These are phyloP conservation scores for Desmophyllum pertusum DNA, from an alignment of 92 coral and sea anemone genomes.

Conservation along the genomic window DNA sequence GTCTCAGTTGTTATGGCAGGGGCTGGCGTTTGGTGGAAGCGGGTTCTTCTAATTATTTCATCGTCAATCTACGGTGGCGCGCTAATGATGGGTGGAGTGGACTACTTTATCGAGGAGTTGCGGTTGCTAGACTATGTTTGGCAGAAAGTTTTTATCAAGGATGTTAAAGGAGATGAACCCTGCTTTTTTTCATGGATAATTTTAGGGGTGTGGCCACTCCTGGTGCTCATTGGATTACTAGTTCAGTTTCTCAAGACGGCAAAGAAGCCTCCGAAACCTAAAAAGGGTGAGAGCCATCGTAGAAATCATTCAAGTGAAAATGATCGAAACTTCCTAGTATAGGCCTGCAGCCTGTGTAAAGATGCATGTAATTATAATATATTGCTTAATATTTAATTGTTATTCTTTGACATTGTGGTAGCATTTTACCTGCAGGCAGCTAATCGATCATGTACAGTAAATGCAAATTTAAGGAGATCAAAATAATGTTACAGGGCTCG, in stretches of 20 bases:
- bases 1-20: slow-evolving; percentile 83
- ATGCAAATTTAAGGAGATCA: too few species aligned
- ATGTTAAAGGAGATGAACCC: slow-evolving; percentile 43
- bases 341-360: slow-evolving; percentile 21
- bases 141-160: slow-evolving; percentile 67
- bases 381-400: background rate
- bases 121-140: slow-evolving; percentile 69
- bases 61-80: slow-evolving; percentile 85
- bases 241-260: slow-evolving; percentile 97
- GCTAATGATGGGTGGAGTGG: slow-evolving; percentile 73
- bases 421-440: too few species aligned
- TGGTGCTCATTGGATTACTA: slow-evolving; percentile 74
- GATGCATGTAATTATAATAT: slow-evolving; percentile 7
- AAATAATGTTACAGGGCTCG: too few species aligned
- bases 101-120: slow-evolving; percentile 89
- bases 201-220: slow-evolving; percentile 78
- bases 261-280: slow-evolving; percentile 64
- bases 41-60: slow-evolving; percentile 72
- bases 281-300: slow-evolving; percentile 89
- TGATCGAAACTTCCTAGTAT: slow-evolving; percentile 13
- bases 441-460: too few species aligned
- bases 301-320: slow-evolving; percentile 46
- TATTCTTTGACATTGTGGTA: background rate
- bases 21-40: slow-evolving; percentile 93
- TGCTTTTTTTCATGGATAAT: slow-evolving; percentile 93